Base-by-base conservation (phyloP, 2,797 vertebrate genomes). In the Microchirus variegatus region DNA sequence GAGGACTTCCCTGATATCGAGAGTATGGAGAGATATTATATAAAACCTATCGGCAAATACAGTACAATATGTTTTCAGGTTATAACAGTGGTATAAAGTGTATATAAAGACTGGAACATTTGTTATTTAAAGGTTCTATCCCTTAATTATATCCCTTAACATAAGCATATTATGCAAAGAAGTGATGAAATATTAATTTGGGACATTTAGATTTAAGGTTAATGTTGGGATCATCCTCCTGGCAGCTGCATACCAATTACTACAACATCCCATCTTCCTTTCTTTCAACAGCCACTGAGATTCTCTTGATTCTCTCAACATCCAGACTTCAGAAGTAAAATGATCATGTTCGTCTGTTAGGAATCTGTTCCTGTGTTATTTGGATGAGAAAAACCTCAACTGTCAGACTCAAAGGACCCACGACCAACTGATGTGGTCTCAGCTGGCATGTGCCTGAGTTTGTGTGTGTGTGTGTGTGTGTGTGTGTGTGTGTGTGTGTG, bases 351-450 rank as follows among this genome's bases (percentile, higher is more conserved):
- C 19, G 38, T 31, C 5, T 31, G 5, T 31, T 31, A 31, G 31
- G 10, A 10, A 67, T 5, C 12, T 14, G 15, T 16, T 6, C 16
- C 41, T 8, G 4, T 53, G 31, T 60, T 63, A 54, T 74, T 67
- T 61, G n/a, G 26, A 74, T n/a, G 38, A 57, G 55, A 62, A 68
- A 63, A 55, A 37, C 35, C 26, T 17, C 11, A 75, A 49, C 14
- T 48, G 36, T 35, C 36, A 45, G 37, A 49, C 45, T 67, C 47
- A 63, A 73, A 61, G 38, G 59, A 50, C 62, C 26, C 49, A 15
- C 40, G 57, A 35, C 11, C 10, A 63, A 59, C 37, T 78, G 66
- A 74, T 79, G 79, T 67, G 68, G 71, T 63, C 75, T 76, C 5
- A 45, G 50, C 59, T 73, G 73, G 42, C 65, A 59, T 50, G 38